phyloP scores from a whole-genome alignment of 2,797 vertebrate genomes.

The Miichthys miiuy region DNA sequence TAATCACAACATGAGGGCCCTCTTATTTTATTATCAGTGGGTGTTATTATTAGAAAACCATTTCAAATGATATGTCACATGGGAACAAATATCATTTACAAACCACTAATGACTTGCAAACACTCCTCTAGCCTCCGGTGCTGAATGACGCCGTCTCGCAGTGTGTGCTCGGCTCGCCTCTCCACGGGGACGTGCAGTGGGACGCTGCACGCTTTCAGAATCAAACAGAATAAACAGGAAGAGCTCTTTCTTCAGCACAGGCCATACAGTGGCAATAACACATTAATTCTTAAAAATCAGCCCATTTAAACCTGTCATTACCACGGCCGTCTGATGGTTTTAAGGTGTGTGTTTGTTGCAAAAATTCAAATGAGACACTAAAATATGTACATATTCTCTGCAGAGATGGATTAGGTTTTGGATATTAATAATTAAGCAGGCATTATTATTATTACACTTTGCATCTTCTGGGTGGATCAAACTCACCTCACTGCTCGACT shows the following conservation, averaged over 20 bases:
- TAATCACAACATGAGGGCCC: constrained; percentile 92
- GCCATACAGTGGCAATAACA: constrained; percentile 71
- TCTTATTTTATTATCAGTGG: constrained; percentile 97
- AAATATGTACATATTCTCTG: constrained; percentile 87
- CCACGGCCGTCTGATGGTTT: constrained; percentile 81
- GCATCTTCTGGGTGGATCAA: constrained; percentile 85
- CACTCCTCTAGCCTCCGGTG: constrained; percentile 95
- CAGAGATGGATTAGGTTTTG: constrained; percentile 86
- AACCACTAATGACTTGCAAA: constrained; percentile 99
- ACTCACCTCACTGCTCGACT: constrained; percentile 82
- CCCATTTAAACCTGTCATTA: constrained; percentile 84
- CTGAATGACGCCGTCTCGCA: constrained; percentile 87
- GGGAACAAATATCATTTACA: constrained; percentile 99
- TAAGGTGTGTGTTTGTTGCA: constrained; percentile 86
- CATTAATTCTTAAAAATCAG: constrained; percentile 86
- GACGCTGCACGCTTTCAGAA: constrained; percentile 46
- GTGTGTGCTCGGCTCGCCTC: constrained; percentile 85
- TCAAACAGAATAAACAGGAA: constrained; percentile 74
- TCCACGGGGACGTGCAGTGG: constrained; percentile 79
- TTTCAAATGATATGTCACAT: constrained; percentile 99
- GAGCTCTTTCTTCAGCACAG: constrained; percentile 44
- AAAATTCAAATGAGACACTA: constrained; percentile 88
- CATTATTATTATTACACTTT: constrained; percentile 89
- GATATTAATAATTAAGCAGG: constrained; percentile 87
- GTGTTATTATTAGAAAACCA: constrained; percentile 98